phyloP scores from a whole-genome alignment of 2,113 vertebrate genomes.

The Bucco capensis region DNA sequence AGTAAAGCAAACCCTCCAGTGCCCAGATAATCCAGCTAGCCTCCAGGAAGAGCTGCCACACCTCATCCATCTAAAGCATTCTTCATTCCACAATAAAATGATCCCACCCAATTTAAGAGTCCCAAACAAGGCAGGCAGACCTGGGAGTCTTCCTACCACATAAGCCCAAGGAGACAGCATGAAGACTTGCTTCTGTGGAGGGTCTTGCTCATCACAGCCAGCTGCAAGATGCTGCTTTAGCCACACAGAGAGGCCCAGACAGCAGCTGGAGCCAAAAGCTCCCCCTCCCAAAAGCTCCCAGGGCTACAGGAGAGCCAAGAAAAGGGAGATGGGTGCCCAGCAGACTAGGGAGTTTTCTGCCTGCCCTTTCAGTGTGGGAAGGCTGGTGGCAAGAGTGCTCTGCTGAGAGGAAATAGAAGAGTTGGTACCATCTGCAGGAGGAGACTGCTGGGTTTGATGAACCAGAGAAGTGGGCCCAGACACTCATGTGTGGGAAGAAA shows the following conservation, averaged over 20 bases:
- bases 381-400: not conserved
- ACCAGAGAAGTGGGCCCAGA: not conserved
- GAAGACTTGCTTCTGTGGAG: not conserved
- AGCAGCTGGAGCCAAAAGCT: not conserved
- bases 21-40: not conserved
- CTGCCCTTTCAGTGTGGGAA: not conserved
- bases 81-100: not conserved
- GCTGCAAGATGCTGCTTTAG: not conserved
- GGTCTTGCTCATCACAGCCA: not conserved
- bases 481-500: not conserved
- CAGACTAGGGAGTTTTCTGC: not conserved
- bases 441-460: conserved; percentile 9
- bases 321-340: fast-evolving
- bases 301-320: not conserved
- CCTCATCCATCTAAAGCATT: not conserved
- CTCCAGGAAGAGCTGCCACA: not conserved
- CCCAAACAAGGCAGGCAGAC: not conserved
- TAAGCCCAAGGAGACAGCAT: not conserved
- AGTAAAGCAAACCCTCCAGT: not conserved
- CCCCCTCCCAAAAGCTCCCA: not conserved
- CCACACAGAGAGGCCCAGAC: conserved; percentile 20
- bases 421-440: not conserved
- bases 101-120: not conserved
- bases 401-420: not conserved
- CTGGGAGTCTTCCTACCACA: not conserved